Conservation (phyloP, 2,113 vertebrate genomes). For the Rhea americana region DNA sequence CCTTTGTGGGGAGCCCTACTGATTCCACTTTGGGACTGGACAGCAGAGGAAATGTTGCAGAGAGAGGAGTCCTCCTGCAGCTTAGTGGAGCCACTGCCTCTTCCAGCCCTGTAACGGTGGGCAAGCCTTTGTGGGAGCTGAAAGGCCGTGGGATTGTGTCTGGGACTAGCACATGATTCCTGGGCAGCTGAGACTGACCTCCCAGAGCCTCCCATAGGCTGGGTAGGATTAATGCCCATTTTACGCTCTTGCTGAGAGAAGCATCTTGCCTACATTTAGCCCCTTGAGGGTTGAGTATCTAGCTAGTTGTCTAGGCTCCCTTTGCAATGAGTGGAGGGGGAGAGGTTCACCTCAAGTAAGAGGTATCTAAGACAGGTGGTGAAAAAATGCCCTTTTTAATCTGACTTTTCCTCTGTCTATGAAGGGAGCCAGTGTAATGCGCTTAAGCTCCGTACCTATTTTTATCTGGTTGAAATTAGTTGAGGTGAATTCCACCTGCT, state of each 20-base stretch:
- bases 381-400: not conserved
- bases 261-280: not conserved
- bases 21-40: not conserved
- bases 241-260: not conserved
- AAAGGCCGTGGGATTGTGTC: not conserved
- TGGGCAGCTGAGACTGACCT: accelerated
- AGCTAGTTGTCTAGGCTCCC: not conserved
- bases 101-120: accelerated
- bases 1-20: not conserved
- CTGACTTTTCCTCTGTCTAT: not conserved
- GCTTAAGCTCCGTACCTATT: not conserved
- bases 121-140: not conserved
- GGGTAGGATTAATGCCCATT: not conserved
- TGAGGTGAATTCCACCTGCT: not conserved
- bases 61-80: not conserved
- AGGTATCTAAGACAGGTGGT: not conserved
- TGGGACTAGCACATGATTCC: not conserved
- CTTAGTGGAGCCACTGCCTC: not conserved
- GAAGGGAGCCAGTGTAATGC: not conserved
- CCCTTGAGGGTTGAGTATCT: not conserved
- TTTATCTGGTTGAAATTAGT: not conserved
- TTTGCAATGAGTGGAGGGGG: not conserved
- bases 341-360: not conserved
- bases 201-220: not conserved
- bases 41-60: not conserved